Conservation (phyloP, 2,113 vertebrate genomes). For the Lepisosteus osseus region DNA sequence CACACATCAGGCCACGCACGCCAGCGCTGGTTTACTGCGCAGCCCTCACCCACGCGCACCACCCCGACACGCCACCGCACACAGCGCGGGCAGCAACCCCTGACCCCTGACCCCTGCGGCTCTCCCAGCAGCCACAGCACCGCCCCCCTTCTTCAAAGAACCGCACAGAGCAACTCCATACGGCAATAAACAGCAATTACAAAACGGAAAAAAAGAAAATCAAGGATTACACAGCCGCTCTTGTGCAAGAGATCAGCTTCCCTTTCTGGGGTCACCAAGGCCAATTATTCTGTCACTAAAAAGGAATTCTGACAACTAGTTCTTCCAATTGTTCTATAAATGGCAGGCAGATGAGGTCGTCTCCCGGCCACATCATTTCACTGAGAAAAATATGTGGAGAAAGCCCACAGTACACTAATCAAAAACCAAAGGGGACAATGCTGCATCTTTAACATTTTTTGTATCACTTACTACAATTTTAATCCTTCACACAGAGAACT, state of each 20-base stretch:
- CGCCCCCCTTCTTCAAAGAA: slow-evolving; percentile 33
- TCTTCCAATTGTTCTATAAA: not conserved
- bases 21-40: slow-evolving; percentile 84
- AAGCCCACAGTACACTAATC: not conserved
- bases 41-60: slow-evolving; percentile 80
- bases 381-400: not conserved
- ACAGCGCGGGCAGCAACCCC: slow-evolving; percentile 26
- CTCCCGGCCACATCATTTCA: no score
- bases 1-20: slow-evolving; percentile 82
- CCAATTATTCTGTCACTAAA: not conserved
- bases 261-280: slow-evolving; percentile 2
- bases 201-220: not conserved
- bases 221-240: not conserved
- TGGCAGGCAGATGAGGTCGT: not conserved
- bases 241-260: not conserved
- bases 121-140: slow-evolving; percentile 21
- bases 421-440: not conserved
- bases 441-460: no score
- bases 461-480: not conserved
- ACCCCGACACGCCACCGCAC: slow-evolving; percentile 40
- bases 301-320: not conserved
- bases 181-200: not conserved
- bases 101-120: slow-evolving; percentile 11
- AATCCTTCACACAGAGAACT: not conserved
- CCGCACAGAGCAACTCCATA: slow-evolving; percentile 39